Conservation (phyloP, 2,888 invertebrate genomes). For the Caenorhabditis angaria region DNA sequence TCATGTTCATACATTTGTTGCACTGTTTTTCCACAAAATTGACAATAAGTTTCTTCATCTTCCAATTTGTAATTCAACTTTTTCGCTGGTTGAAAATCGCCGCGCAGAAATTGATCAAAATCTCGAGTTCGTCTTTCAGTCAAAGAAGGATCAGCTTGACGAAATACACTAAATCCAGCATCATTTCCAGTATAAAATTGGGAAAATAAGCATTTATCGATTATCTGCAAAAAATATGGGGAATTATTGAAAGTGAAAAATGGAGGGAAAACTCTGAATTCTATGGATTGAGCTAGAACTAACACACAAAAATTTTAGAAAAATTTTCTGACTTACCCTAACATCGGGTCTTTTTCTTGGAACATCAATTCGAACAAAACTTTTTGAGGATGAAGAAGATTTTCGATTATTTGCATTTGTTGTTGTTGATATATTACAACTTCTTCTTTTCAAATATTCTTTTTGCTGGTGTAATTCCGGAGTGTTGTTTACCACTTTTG, state of each 20-base stretch:
- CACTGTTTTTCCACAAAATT: constrained; percentile 10
- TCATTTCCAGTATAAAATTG: constrained; percentile 17
- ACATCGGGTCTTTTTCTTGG: constrained; percentile 23
- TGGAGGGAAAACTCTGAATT: no score
- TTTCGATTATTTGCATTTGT: background rate
- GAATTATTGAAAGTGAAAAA: background rate
- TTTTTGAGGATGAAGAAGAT: background rate
- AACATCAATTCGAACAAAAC: constrained; percentile 24
- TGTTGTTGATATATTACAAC: background rate
- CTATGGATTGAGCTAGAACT: no score
- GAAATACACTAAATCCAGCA: constrained; percentile 25
- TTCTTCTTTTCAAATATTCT: background rate
- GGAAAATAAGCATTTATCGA: background rate
- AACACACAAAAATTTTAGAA: no score
- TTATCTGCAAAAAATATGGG: background rate
- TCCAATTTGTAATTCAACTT: constrained; percentile 26
- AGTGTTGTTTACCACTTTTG: background rate
- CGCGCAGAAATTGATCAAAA: constrained; percentile 11
- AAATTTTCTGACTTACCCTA: constrained; percentile 9
- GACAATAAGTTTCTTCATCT: constrained; percentile 23
- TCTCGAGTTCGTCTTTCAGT: background rate
- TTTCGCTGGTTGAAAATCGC: constrained; percentile 10
- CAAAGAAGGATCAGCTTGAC: constrained; percentile 6
- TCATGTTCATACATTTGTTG: constrained; percentile 18
- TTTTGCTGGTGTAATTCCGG: background rate